A percentile compares a stretch with the other conserved stretches of the same genome.
Evolutionary conservation across 2,888 invertebrate species (phyloP).

Genomic region (Thymelicus acteon): DNA sequence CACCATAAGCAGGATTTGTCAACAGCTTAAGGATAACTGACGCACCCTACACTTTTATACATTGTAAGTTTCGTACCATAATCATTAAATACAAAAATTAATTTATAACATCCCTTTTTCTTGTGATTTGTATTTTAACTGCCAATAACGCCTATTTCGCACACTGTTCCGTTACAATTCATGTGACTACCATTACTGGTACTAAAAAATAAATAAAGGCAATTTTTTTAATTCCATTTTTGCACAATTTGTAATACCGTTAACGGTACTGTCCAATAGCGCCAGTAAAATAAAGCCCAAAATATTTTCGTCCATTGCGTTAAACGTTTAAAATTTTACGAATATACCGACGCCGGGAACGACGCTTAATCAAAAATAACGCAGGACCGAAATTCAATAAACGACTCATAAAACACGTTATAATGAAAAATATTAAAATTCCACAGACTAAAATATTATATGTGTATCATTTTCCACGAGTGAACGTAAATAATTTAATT

Average conservation of each 20-base stretch:
- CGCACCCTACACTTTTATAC: too few relatives aligned
- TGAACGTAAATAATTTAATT: conserved; percentile 36
- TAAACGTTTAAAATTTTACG: conserved; percentile 53
- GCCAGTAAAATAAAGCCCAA: conserved; percentile 3
- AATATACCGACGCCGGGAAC: conserved; percentile 44
- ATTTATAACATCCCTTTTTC: too few relatives aligned
- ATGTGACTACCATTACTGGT: background rate
- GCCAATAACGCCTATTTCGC: background rate
- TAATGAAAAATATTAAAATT: conserved; percentile 80
- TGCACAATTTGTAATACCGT: conserved; percentile 1
- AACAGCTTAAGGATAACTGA: too few relatives aligned
- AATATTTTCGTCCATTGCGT: conserved; percentile 28
- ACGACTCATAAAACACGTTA: conserved; percentile 71
- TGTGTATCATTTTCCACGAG: conserved; percentile 40
- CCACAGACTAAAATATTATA: conserved; percentile 64
- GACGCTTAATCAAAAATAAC: conserved; percentile 75
- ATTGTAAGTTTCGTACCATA: too few relatives aligned
- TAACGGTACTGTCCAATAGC: conserved; percentile 1
- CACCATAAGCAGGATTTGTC: too few relatives aligned
- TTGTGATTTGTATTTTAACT: background rate
- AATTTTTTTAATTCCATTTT: background rate
- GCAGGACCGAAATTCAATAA: conserved; percentile 74
- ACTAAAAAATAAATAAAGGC: conserved; percentile 1
- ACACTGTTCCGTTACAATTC: background rate
- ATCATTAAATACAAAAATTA: too few relatives aligned